A percentile compares a stretch with the other conserved stretches of the same genome.
Conservation (phyloP, 2,113 vertebrate species). For the Corythornis cristatus region DNA sequence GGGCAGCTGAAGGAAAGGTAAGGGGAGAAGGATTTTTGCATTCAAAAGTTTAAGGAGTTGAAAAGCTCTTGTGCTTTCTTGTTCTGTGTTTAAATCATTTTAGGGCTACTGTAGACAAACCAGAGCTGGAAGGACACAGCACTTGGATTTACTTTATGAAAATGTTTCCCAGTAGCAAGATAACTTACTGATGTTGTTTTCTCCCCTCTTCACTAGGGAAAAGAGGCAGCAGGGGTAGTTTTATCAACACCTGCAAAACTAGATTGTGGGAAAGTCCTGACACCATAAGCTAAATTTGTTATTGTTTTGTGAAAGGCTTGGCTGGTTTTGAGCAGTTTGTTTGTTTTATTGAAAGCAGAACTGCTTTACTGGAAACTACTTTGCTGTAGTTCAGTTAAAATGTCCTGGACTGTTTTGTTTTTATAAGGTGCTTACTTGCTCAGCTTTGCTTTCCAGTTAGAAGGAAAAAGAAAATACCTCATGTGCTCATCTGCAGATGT, state of each 20-base stretch:
- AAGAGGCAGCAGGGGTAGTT: constrained; percentile 23
- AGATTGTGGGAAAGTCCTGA: constrained; percentile 80
- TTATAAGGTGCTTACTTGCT: constrained; percentile 43
- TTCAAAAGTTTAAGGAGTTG: constrained; percentile 7
- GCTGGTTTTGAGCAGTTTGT: constrained; percentile 78
- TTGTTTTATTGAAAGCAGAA: constrained; percentile 81
- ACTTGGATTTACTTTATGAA: not conserved
- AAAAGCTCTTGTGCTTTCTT: not conserved
- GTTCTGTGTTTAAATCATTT: not conserved
- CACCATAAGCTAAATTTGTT: constrained; percentile 78
- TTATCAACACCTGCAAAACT: constrained; percentile 74
- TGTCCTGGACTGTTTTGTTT: constrained; percentile 73
- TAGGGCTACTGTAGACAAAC: not conserved
- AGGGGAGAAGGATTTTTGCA: not conserved
- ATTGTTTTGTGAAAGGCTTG: constrained; percentile 79
- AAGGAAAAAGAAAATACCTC: not conserved
- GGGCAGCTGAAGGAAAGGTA: constrained; percentile 25
- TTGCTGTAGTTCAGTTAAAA: constrained; percentile 82
- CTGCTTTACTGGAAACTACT: constrained; percentile 78
- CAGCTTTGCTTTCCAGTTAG: constrained; percentile 38
- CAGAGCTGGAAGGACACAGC: not conserved
- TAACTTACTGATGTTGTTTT: constrained; percentile 17
- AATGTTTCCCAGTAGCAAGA: constrained; percentile 11
- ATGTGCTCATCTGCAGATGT: constrained; percentile 11
- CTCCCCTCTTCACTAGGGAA: constrained; percentile 10